These are phyloP conservation scores for Sinonovacula constricta DNA, from an alignment of 1,140 invertebrate species.

Conservation along the genomic window DNA sequence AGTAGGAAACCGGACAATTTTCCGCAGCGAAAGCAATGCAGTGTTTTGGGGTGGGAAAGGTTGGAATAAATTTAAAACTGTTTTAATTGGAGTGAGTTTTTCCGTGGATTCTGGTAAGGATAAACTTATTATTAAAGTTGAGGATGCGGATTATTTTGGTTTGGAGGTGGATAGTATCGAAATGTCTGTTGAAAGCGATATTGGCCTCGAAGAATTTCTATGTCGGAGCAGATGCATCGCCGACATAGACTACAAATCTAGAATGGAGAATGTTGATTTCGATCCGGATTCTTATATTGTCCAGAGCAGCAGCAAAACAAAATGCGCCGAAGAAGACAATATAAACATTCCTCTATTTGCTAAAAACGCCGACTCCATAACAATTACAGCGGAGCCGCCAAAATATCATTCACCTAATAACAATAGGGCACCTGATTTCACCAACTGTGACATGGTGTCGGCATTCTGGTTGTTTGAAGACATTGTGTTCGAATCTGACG, in stretches of 20 bases:
- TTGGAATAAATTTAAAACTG: background rate
- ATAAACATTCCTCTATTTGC: slow-evolving; percentile 45
- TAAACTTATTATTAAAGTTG: slow-evolving; percentile 2
- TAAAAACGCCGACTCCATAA: slow-evolving; percentile 15
- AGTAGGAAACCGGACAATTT: slow-evolving; percentile 3
- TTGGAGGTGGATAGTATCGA: slow-evolving; percentile 1
- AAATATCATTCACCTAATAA: slow-evolving; percentile 55
- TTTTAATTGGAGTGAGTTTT: background rate
- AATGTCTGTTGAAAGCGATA: slow-evolving; percentile 23
- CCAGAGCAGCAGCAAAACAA: background rate
- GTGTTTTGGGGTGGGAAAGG: background rate
- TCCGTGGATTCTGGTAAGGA: background rate
- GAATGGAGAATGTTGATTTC: background rate
- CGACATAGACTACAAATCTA: slow-evolving; percentile 26
- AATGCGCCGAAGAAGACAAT: slow-evolving; percentile 48
- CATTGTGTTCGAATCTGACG: background rate
- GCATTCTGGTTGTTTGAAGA: slow-evolving; percentile 20
- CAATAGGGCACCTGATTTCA: slow-evolving; percentile 14
- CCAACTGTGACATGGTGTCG: background rate
- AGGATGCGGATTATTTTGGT: slow-evolving; percentile 10
- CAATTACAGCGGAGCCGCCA: slow-evolving; percentile 39
- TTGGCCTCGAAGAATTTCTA: slow-evolving; percentile 49
- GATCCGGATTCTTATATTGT: background rate
- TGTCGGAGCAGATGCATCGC: slow-evolving; percentile 29
- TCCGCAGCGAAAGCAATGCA: background rate